Base-by-base conservation (phyloP, 2,888 invertebrate genomes). In the Thereva unica region DNA sequence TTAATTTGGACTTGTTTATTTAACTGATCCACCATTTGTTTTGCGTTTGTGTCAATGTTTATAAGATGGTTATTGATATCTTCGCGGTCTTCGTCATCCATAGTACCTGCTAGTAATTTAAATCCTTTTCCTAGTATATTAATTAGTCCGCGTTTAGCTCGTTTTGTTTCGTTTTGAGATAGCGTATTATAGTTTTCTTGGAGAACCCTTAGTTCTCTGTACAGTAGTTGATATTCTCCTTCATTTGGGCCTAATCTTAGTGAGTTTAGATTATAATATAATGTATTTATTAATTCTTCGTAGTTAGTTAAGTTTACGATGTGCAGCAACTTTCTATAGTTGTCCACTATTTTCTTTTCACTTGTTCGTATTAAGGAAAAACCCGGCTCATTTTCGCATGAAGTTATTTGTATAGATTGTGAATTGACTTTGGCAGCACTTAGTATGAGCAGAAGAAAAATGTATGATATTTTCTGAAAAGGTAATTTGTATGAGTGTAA, bases 71-170 rank as follows among this genome's bases (percentile, higher is more conserved):
- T 9, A 10, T 3, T 12, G 6, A 47, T 47, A 12, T 47, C n/a
- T 10, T 4, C 4, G 7, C 12, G 12, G 7, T 47, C 47, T 10
- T 47, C 47, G 12, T n/a, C 4, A 9, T 47, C 47, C 47, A 47
- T 47, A 8, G 47, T 47, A 12, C 47, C 47, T 4, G 47, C 47
- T 2, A 23, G 23, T 56, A 41, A 41, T 34, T 44, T 57, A 1
- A 57, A 34, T n/a, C 57, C 57, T 45, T 41, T 57, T 9, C 57
- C 44, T 12, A 45, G 8, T n/a, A 45, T 57, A 10, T 45, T 57
- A 4, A 57, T 57, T 7, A 44, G 1, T 34, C 57, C 57, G n/a
- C 45, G 44, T 45, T 45, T 57, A 6, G 35, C 6, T 53, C 53
- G 8, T 9, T 53, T 53, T 35, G 34, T 37, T 37, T 53, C 8